Evolutionary conservation across 2,113 vertebrate genomes (phyloP), one percentile per base, ranked within the genome.

Genomic region (Chaetops frenatus): DNA sequence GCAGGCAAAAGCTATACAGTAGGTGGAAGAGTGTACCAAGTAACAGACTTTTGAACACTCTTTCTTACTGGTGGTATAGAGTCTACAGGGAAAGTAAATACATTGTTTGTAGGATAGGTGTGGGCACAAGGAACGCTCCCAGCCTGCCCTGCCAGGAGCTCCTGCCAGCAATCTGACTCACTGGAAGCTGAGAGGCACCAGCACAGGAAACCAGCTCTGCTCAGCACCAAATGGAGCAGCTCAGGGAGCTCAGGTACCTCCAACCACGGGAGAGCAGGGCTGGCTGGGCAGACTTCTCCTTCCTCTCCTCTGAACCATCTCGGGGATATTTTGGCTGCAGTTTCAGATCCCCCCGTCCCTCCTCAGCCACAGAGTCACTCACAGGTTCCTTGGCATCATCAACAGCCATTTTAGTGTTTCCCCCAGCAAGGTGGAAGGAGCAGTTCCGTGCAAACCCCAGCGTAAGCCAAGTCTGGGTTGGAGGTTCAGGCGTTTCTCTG

Each of bases 11-110:
- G 97, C 98, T 98, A 98, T 97, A 97, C 98, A 98, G 98, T 98
- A 97, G 98, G 98, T 98, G 98, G 98, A 77, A 98, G 98, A 98
- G 98, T 98, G 97, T 98, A 98, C 98, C 98, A 98, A 98, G 98
- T 98, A 95, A 98, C 98, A 98, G 98, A 98, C 86, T 98, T 98
- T 98, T 98, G 96, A 98, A 98, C 98, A 98, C 98, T 98, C 95
- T 98, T 98, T 98, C 98, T 98, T 98, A 98, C 98, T 95, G 98
- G 66, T 97, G 98, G 97, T 93, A 97, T 94, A 92, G 96, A 97
- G 98, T 98, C 98, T 98, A 98, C 78, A 98, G 98, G 98, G 94
- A 98, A 98, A 98, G 98, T 97, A 98, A 98, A 98, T 96, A 98
- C 95, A 98, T 92, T 95, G 97, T 89, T 86, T 93, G 96, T 98